phyloP scores from a whole-genome alignment of 92 coral and sea anemone species.

The Bergia puertoricense region DNA sequence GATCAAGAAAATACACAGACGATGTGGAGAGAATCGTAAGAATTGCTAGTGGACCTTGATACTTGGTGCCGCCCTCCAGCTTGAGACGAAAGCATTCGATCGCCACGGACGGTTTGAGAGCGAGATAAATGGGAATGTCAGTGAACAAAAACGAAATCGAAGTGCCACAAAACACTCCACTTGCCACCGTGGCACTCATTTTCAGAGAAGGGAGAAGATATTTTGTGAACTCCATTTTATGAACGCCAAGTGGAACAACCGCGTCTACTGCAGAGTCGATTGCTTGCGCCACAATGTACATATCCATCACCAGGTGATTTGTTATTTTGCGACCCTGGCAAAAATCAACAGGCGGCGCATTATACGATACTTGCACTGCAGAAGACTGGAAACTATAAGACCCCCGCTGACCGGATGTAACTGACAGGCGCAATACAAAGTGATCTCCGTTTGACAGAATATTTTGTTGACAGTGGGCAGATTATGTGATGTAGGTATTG shows the following conservation, averaged over 20 bases:
- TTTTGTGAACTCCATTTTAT: constrained; percentile 25
- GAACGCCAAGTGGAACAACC: constrained; percentile 18
- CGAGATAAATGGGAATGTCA: constrained; percentile 18
- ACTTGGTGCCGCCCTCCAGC: constrained; percentile 24
- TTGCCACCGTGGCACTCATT: constrained; percentile 33
- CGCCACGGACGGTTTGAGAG: constrained; percentile 33
- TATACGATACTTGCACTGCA: not conserved
- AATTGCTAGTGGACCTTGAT: constrained; percentile 24
- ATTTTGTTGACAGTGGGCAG: not conserved
- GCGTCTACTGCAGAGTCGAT: constrained; percentile 13
- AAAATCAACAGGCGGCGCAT: constrained; percentile 7
- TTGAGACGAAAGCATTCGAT: constrained; percentile 39
- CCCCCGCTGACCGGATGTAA: constrained; percentile 15
- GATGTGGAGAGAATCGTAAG: constrained; percentile 11
- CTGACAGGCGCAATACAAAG: not conserved
- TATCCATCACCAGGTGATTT: not conserved
- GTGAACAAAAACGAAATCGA: constrained; percentile 35
- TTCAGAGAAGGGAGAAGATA: constrained; percentile 18
- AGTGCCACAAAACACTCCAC: constrained; percentile 37
- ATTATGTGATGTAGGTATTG: not conserved
- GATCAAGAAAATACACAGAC: constrained; percentile 25
- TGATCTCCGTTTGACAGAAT: not conserved
- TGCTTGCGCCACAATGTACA: constrained; percentile 20
- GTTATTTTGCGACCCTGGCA: not conserved
- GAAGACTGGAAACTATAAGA: not conserved